These are phyloP conservation scores for Apolygus lucorum DNA, from an alignment of 1,140 invertebrate species.

Conservation along the genomic window DNA sequence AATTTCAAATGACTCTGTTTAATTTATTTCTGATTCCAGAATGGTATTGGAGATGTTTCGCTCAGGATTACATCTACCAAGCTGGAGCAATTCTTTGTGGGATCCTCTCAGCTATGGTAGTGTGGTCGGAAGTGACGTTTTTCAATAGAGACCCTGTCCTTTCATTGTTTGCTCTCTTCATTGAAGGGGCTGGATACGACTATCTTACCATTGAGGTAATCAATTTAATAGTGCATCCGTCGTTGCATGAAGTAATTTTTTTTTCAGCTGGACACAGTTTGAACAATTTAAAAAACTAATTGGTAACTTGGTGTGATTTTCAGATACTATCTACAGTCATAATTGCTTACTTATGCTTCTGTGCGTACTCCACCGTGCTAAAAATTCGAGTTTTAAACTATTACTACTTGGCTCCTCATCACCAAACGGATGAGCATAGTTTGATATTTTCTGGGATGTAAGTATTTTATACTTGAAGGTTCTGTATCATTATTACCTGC, in stretches of 20 bases:
- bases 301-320: too few relatives aligned
- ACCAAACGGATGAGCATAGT: conserved; percentile 98
- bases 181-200: conserved; percentile 79
- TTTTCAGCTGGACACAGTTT: too few relatives aligned
- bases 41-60: conserved; percentile 90
- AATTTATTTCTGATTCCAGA: too few relatives aligned
- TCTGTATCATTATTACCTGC: too few relatives aligned
- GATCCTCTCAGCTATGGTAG: conserved; percentile 76
- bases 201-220: conserved; percentile 91
- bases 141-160: conserved; percentile 85
- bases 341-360: conserved; percentile 91
- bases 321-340: conserved; percentile 78
- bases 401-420: conserved; percentile 93
- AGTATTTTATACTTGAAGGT: too few relatives aligned
- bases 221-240: too few relatives aligned
- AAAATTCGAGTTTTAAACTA: conserved; percentile 93
- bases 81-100: conserved; percentile 61
- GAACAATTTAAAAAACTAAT: too few relatives aligned
- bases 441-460: conserved; percentile 92
- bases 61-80: conserved; percentile 66
- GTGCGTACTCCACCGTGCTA: conserved; percentile 95
- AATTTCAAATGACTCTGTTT: too few relatives aligned
- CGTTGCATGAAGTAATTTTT: conserved; percentile 17
- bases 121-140: conserved; percentile 98
- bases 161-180: conserved; percentile 89